Evolutionary conservation across 2,888 invertebrate genomes (phyloP).

Genomic region (Odiellus spinosus): DNA sequence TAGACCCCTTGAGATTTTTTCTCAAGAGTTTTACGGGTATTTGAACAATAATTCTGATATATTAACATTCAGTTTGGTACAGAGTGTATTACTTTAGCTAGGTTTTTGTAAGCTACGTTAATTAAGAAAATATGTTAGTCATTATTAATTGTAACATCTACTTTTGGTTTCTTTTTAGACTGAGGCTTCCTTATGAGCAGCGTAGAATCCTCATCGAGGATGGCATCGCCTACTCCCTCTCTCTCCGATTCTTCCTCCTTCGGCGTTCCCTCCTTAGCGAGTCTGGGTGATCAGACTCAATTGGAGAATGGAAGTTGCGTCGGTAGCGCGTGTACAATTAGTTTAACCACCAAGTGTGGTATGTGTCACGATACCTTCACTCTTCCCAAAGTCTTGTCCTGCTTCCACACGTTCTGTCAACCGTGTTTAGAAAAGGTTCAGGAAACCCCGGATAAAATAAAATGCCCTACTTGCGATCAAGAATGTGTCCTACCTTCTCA

Average conservation of each 20-base stretch:
- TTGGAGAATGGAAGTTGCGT: slow-evolving; percentile 6
- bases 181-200: neutral
- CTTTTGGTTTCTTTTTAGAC: no score
- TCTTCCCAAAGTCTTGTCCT: slow-evolving; percentile 14
- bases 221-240: slow-evolving; percentile 18
- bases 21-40: no score
- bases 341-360: slow-evolving; percentile 11
- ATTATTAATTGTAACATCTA: no score
- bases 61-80: no score
- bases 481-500: slow-evolving; percentile 32
- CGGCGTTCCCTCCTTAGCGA: slow-evolving; percentile 14
- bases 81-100: no score
- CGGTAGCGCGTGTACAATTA: no score
- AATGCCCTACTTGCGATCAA: slow-evolving; percentile 48
- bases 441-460: slow-evolving; percentile 50
- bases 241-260: slow-evolving; percentile 17
- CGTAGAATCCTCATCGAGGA: slow-evolving; percentile 1
- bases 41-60: no score
- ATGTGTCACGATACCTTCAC: slow-evolving; percentile 16
- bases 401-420: slow-evolving; percentile 67
- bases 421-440: slow-evolving; percentile 58
- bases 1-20: no score
- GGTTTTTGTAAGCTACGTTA: no score
- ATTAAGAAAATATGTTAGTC: no score
- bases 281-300: slow-evolving; percentile 15